Percentiles rank a stretch among this genome's conserved stretches.
Evolutionary conservation across 2,113 vertebrate species (phyloP).

Genomic region (Coturnix japonica): DNA sequence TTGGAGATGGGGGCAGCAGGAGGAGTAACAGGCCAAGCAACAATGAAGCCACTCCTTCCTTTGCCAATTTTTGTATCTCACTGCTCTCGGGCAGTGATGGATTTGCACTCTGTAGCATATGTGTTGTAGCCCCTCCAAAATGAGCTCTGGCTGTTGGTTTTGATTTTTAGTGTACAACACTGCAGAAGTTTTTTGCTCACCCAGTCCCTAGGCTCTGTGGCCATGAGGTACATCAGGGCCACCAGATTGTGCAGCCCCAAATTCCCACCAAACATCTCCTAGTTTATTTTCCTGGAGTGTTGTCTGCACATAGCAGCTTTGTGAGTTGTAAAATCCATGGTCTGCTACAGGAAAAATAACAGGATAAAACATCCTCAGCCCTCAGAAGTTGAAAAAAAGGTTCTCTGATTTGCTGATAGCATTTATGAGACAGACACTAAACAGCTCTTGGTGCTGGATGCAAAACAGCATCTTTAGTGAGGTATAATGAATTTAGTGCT

Average conservation of each 20-base stretch:
- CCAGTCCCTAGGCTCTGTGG: neutral
- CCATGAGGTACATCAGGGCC: neutral
- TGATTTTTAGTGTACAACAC: neutral
- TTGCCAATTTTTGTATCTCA: neutral
- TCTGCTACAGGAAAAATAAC: neutral
- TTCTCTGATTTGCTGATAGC: neutral
- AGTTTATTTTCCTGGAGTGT: neutral
- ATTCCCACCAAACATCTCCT: neutral
- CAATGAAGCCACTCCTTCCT: neutral
- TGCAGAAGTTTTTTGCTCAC: neutral
- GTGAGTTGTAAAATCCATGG: neutral
- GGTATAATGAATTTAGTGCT: neutral
- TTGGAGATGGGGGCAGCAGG: neutral
- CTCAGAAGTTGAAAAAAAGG: neutral
- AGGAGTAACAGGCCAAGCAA: neutral
- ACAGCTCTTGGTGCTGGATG: neutral
- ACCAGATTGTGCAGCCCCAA: neutral
- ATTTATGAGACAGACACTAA: neutral
- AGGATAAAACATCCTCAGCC: neutral
- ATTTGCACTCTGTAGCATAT: accelerated
- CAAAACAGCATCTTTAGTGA: neutral
- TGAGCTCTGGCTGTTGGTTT: neutral
- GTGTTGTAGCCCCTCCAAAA: neutral
- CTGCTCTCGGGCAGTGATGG: neutral
- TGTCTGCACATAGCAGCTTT: accelerated